A percentile compares a stretch with the other conserved stretches of the same genome.
Evolutionary conservation across 2,888 invertebrate genomes (phyloP).

Genomic region (Ectobius pallidus): DNA sequence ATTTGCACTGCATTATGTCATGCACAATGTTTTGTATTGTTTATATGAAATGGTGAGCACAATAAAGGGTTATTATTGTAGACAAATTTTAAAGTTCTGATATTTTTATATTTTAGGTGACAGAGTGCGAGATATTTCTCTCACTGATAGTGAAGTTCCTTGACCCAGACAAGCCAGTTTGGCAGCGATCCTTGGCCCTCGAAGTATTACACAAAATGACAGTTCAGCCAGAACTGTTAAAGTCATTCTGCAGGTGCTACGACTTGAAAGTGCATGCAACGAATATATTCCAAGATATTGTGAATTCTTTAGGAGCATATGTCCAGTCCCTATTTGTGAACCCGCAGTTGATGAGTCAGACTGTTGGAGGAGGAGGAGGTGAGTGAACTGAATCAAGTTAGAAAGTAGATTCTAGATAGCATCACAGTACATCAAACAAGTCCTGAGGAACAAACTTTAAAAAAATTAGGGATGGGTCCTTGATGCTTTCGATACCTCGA

Average conservation of each 20-base stretch:
- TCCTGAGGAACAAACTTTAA: too few species aligned
- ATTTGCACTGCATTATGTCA: too few species aligned
- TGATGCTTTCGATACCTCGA: too few species aligned
- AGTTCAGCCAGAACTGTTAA: conserved; percentile 83
- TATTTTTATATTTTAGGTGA: conserved; percentile 67
- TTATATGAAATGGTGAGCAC: too few species aligned
- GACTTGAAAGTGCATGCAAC: conserved; percentile 94
- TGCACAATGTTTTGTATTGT: too few species aligned
- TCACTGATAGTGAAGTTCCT: conserved; percentile 96
- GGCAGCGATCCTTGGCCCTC: conserved; percentile 94
- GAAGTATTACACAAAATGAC: conserved; percentile 96
- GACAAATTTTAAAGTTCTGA: too few species aligned
- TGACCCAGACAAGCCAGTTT: conserved; percentile 94
- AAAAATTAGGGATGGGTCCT: too few species aligned
- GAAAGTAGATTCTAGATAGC: too few species aligned
- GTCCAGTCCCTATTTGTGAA: conserved; percentile 90
- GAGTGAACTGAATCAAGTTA: too few species aligned
- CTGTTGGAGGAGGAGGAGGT: conserved; percentile 53
- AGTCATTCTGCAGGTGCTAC: conserved; percentile 93
- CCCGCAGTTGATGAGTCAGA: conserved; percentile 67
- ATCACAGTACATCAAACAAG: too few species aligned
- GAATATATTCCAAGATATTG: conserved; percentile 93
- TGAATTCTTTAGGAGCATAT: conserved; percentile 90
- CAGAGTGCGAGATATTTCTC: conserved; percentile 98
- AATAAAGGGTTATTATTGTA: too few species aligned